phyloP scores from a whole-genome alignment of 2,888 invertebrate species.

The Drosophila merina region DNA sequence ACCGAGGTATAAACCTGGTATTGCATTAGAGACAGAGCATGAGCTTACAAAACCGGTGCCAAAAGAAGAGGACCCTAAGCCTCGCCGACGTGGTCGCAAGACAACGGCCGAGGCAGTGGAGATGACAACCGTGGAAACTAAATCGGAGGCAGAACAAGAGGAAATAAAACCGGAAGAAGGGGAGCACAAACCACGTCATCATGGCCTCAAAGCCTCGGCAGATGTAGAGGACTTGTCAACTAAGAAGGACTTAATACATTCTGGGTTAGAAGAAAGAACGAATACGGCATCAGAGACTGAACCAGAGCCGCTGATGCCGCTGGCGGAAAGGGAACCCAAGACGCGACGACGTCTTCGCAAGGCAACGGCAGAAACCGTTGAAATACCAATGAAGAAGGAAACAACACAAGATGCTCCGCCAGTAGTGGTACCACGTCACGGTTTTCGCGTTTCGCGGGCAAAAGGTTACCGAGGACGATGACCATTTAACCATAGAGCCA shows the following conservation, averaged over 20 bases:
- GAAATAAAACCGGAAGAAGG: not conserved
- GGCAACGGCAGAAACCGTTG: not conserved
- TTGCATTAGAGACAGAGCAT: not conserved
- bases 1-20: not conserved
- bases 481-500: no score
- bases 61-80: constrained; percentile 18
- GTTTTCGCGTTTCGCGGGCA: no score
- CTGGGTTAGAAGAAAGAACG: no score
- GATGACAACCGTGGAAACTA: not conserved
- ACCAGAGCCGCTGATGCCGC: no score
- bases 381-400: not conserved
- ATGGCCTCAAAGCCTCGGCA: not conserved
- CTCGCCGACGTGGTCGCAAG: constrained; percentile 37
- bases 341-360: constrained; percentile 12
- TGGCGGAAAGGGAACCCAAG: not conserved
- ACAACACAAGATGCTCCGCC: not conserved
- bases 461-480: constrained; percentile 26
- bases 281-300: no score
- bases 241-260: no score
- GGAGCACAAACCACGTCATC: not conserved
- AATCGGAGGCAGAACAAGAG: not conserved
- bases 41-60: not conserved
- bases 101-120: constrained; percentile 4
- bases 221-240: not conserved
- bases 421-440: constrained; percentile 6